A percentile compares a stretch with the other conserved stretches of the same genome.
Evolutionary conservation across 2,797 vertebrate species (phyloP).

Genomic region (Podarcis siculus): DNA sequence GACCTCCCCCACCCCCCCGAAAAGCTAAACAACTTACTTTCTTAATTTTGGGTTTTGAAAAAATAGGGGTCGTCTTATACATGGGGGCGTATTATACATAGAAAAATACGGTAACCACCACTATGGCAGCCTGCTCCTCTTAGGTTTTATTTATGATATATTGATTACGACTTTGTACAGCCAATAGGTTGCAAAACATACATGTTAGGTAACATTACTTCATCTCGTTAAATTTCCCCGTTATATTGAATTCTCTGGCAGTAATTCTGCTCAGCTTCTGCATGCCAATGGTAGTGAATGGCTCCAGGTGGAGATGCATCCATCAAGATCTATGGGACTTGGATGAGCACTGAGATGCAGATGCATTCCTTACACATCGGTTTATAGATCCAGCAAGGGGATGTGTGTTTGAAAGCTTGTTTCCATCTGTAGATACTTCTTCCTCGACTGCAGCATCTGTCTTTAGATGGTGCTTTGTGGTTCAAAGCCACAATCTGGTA

Average conservation of each 20-base stretch:
- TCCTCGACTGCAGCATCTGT: background rate
- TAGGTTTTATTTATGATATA: too few species aligned
- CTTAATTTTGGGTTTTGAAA: too few species aligned
- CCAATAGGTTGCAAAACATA: background rate
- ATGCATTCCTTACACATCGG: too few species aligned
- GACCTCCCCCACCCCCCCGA: too few species aligned
- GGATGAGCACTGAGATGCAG: too few species aligned
- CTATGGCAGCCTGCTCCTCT: too few species aligned
- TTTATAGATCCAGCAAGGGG: background rate
- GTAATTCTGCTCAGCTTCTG: background rate
- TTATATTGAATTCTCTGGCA: background rate
- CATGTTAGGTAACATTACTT: background rate
- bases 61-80: too few species aligned
- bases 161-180: background rate
- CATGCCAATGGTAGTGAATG: too few species aligned
- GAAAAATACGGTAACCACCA: too few species aligned
- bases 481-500: background rate
- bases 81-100: too few species aligned
- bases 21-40: too few species aligned
- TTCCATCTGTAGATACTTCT: background rate
- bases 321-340: background rate
- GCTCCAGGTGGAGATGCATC: background rate
- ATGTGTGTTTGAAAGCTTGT: background rate
- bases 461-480: background rate
- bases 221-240: background rate